Evolutionary conservation across 2,113 vertebrate species (phyloP).

Genomic region (Propithecus coquereli): DNA sequence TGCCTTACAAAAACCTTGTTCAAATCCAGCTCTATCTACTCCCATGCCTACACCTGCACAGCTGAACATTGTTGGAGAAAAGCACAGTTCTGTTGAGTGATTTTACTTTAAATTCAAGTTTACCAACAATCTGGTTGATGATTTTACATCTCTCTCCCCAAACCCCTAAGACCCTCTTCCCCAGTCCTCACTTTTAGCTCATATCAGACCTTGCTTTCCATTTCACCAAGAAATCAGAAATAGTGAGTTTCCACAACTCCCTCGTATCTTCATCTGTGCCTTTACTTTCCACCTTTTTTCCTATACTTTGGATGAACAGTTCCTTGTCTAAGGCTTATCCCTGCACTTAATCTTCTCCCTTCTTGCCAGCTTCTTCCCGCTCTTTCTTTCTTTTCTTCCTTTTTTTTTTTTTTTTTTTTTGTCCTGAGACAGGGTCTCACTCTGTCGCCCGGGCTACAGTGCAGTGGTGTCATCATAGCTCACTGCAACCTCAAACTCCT

Average conservation of each 20-base stretch:
- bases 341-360: background rate
- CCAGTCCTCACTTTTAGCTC: background rate
- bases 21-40: background rate
- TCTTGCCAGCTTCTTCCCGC: background rate
- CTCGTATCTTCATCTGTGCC: background rate
- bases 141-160: background rate
- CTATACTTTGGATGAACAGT: background rate
- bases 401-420: too few relatives aligned
- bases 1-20: constrained; percentile 33
- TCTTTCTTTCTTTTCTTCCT: background rate
- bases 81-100: background rate
- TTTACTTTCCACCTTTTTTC: background rate
- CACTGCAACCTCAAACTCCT: too few relatives aligned
- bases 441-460: too few relatives aligned
- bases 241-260: background rate
- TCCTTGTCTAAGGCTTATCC: background rate
- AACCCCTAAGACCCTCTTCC: background rate
- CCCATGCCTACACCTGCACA: background rate
- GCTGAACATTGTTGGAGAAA: background rate
- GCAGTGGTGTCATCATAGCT: too few relatives aligned
- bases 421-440: too few relatives aligned
- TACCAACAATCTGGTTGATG: background rate
- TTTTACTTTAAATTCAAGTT: constrained; percentile 23
- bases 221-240: background rate
- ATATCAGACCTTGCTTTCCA: background rate